phyloP scores from a whole-genome alignment of 2,797 vertebrate genomes.

The Lepus townsendii region DNA sequence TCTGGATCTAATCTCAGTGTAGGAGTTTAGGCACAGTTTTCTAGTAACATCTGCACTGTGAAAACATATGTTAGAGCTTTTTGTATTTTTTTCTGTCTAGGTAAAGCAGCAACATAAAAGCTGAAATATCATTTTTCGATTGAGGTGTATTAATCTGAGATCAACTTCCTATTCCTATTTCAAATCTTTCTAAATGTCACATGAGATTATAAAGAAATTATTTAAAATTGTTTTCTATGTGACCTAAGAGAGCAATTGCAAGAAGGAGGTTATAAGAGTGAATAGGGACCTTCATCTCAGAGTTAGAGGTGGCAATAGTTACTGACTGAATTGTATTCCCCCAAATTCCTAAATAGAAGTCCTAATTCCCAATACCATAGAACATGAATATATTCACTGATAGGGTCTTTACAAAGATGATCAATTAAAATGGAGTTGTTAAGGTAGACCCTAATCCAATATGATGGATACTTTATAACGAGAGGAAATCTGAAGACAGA shows the following conservation, averaged over 20 bases:
- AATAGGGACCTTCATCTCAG: background rate
- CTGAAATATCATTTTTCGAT: background rate
- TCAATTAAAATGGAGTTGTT: background rate
- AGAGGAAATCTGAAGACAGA: background rate
- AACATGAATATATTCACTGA: background rate
- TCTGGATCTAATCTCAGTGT: background rate
- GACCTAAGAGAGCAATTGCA: background rate
- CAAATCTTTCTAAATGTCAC: background rate
- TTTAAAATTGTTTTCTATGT: background rate
- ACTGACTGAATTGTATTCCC: background rate
- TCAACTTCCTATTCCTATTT: background rate
- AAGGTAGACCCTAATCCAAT: rapidly evolving
- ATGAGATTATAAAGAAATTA: background rate
- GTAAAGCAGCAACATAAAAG: background rate
- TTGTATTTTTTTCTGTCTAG: background rate
- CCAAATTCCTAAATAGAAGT: background rate
- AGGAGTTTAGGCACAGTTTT: background rate
- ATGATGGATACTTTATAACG: background rate
- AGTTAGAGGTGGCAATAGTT: background rate
- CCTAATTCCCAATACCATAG: too few species aligned
- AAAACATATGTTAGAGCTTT: background rate
- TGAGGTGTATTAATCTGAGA: background rate
- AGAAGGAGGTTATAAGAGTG: background rate
- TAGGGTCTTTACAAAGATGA: background rate
- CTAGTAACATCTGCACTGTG: background rate